phyloP scores from a whole-genome alignment of 2,113 vertebrate species.

The Willisornis vidua region DNA sequence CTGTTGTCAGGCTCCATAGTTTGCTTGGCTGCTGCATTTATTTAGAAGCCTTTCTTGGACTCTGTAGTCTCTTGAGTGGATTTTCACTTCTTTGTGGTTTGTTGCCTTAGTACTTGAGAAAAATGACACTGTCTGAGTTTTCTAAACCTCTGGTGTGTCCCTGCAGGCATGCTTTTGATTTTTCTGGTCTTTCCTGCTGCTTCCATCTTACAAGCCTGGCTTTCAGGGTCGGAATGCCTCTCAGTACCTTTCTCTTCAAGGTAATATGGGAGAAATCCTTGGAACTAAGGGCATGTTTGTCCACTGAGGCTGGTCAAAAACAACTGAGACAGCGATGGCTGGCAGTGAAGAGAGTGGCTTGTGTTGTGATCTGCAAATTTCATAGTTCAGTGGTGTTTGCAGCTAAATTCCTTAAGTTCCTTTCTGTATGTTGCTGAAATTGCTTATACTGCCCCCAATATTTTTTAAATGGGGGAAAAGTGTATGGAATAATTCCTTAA shows the following conservation, averaged over 20 bases:
- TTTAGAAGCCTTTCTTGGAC: neutral
- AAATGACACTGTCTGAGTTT: neutral
- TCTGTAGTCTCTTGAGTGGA: neutral
- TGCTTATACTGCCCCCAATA: neutral
- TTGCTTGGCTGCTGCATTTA: neutral
- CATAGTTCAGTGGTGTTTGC: neutral
- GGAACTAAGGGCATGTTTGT: neutral
- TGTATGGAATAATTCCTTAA: neutral
- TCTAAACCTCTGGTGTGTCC: neutral
- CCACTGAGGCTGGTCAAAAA: neutral
- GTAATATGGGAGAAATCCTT: neutral
- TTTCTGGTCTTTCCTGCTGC: neutral
- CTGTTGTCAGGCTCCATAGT: neutral
- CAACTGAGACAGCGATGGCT: neutral
- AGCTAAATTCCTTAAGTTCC: neutral
- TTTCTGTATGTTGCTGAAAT: neutral
- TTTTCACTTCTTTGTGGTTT: slow-evolving; percentile 40
- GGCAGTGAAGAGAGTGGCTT: neutral
- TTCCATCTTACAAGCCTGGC: neutral
- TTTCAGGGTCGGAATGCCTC: neutral
- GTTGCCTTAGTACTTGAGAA: slow-evolving; percentile 16
- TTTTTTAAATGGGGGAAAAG: neutral
- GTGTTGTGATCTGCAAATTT: neutral
- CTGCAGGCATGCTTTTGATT: neutral
- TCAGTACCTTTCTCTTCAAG: neutral